Evolutionary conservation across 2,888 invertebrate species (phyloP).

Genomic region (Cheilosia vulpina): DNA sequence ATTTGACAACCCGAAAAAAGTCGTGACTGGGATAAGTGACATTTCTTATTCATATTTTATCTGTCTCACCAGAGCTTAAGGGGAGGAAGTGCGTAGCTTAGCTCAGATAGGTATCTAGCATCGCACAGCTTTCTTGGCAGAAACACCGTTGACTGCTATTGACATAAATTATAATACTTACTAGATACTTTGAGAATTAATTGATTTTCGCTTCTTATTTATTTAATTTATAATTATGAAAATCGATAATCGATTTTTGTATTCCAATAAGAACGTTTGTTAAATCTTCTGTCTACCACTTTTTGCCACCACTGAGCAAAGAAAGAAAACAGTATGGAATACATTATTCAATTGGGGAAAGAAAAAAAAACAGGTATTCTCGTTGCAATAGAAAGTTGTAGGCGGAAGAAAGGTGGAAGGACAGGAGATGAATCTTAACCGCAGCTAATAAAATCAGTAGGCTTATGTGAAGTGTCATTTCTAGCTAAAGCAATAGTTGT

Average conservation of each 20-base stretch:
- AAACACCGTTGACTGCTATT: no score
- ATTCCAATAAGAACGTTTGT: slow-evolving; percentile 22
- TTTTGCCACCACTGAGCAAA: slow-evolving; percentile 40
- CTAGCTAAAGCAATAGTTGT: neutral
- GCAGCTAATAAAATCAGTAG: slow-evolving; percentile 21
- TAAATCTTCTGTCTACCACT: slow-evolving; percentile 13
- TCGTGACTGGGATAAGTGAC: no score
- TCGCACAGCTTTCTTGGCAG: no score
- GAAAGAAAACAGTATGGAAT: slow-evolving; percentile 61
- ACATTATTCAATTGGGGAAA: slow-evolving; percentile 54
- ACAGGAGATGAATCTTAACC: slow-evolving; percentile 49
- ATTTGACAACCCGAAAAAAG: no score
- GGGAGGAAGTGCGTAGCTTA: no score
- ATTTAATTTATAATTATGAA: no score
- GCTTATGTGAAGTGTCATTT: neutral
- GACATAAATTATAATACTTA: no score
- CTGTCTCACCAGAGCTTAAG: no score
- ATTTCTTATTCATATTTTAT: no score
- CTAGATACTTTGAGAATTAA: no score
- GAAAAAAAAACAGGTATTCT: slow-evolving; percentile 69
- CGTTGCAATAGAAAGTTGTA: slow-evolving; percentile 71
- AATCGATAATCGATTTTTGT: neutral
- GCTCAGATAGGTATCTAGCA: no score
- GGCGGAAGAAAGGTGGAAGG: slow-evolving; percentile 66
- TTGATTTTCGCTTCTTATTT: no score